phyloP scores from a whole-genome alignment of 2,113 vertebrate species.

The Nicator chloris region DNA sequence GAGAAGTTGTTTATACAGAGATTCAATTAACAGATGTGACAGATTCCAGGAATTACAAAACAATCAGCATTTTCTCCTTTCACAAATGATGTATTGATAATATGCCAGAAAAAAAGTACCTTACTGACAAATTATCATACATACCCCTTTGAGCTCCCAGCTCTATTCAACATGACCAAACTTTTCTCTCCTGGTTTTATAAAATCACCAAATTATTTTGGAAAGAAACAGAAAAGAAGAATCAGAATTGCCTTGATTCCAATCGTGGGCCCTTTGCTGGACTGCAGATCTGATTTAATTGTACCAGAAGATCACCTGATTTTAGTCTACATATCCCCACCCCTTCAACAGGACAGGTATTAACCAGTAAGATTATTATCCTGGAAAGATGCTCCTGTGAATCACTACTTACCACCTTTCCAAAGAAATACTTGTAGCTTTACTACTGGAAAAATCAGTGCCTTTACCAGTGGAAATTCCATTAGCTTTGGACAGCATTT shows the following conservation, averaged over 20 bases:
- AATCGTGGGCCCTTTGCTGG: rapidly evolving
- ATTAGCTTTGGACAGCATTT: background rate
- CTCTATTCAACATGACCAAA: background rate
- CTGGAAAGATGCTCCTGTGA: background rate
- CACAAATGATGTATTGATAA: background rate
- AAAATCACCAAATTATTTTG: background rate
- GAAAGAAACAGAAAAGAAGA: background rate
- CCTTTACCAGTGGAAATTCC: background rate
- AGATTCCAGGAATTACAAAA: background rate
- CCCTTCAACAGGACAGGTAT: background rate
- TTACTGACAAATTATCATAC: background rate
- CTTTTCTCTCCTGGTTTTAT: background rate
- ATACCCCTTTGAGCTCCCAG: background rate
- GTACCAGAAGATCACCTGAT: background rate
- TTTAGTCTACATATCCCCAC: background rate
- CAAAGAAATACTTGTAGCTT: background rate
- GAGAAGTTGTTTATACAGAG: background rate
- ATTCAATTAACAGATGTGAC: background rate
- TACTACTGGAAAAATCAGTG: background rate
- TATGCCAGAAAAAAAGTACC: background rate
- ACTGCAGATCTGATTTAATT: background rate
- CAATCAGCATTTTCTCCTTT: background rate
- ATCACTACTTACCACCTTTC: background rate
- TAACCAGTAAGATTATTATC: background rate
- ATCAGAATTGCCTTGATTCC: background rate